phyloP scores from a whole-genome alignment of 2,888 invertebrate genomes.

The Drosophila gaucha region DNA sequence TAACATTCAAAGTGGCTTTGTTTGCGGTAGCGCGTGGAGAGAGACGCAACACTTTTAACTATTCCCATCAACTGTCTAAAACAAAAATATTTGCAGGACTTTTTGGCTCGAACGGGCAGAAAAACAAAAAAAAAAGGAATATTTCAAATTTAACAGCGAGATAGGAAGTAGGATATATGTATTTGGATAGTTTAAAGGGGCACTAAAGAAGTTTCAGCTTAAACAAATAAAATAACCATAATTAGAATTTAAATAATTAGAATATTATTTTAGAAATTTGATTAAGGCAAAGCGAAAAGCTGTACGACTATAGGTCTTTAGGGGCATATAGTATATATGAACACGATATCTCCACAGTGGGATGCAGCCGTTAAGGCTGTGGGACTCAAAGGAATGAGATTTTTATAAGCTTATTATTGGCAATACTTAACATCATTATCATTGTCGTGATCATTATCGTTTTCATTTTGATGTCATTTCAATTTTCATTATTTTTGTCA shows the following conservation, averaged over 20 bases:
- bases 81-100: conserved; percentile 56
- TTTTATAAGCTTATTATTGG: too few species aligned
- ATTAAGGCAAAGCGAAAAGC: too few species aligned
- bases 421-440: too few species aligned
- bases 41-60: conserved; percentile 41
- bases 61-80: conserved; percentile 57
- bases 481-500: too few species aligned
- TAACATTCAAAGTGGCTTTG: conserved; percentile 77
- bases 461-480: too few species aligned
- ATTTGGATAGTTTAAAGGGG: not conserved
- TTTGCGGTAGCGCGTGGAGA: conserved; percentile 33
- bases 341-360: too few species aligned
- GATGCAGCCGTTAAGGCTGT: too few species aligned
- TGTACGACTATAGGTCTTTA: too few species aligned
- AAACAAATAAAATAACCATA: conserved; percentile 11
- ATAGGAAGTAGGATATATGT: too few species aligned
- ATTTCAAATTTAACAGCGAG: not conserved
- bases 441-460: too few species aligned
- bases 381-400: too few species aligned
- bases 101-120: conserved; percentile 11
- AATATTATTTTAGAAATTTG: not conserved
- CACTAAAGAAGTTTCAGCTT: conserved; percentile 4
- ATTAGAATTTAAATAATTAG: conserved; percentile 1
- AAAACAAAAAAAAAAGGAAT: not conserved
- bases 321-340: not conserved